Percentiles rank a stretch among this genome's conserved stretches.
These are phyloP conservation scores for Dicyrtoma fusca DNA, from an alignment of 2,888 invertebrate species.

Conservation along the genomic window DNA sequence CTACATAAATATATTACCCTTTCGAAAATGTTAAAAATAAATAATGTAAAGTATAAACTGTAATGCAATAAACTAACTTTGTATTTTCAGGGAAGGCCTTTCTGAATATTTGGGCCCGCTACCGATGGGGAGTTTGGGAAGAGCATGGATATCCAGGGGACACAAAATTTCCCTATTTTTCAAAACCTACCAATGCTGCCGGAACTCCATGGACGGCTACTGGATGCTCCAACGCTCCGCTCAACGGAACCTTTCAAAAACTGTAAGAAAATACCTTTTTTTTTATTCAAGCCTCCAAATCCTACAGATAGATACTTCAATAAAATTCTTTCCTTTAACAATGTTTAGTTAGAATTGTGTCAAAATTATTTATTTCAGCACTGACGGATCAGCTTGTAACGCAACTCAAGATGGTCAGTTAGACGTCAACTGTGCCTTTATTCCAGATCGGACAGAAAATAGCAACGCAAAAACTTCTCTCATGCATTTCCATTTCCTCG, in stretches of 20 bases:
- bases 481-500: constrained; percentile 28
- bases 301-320: no score
- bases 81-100: constrained; percentile 44
- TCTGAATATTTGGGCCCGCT: constrained; percentile 46
- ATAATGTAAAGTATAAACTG: no score
- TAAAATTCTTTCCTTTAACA: not conserved
- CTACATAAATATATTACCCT: no score
- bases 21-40: no score
- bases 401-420: not conserved
- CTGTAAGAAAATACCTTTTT: no score
- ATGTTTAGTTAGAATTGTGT: no score
- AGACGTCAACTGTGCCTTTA: not conserved
- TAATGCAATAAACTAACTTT: no score
- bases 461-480: constrained; percentile 16
- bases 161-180: constrained; percentile 48
- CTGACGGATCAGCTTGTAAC: not conserved
- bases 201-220: constrained; percentile 37
- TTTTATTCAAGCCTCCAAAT: no score
- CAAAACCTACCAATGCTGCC: constrained; percentile 22
- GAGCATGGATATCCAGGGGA: constrained; percentile 51
- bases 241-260: no score
- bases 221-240: constrained; percentile 34
- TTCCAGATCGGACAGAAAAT: not conserved
- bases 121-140: constrained; percentile 51
- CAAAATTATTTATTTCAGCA: not conserved